Conservation (phyloP, 2,797 vertebrate genomes). For the Cygnus olor region DNA sequence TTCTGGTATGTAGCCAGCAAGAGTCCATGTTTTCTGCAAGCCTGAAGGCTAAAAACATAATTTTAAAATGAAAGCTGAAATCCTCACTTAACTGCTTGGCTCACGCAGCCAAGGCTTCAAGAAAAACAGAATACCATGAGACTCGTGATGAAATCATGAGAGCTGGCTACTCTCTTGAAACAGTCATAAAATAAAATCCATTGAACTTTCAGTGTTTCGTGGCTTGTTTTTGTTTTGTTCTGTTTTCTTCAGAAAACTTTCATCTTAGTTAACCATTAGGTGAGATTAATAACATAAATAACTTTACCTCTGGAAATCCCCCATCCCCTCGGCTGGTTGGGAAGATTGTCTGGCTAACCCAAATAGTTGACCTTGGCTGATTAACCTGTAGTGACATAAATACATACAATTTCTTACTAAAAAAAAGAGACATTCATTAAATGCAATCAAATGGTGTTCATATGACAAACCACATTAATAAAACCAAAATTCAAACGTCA, state of each 20-base stretch:
- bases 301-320: slow-evolving; percentile 79
- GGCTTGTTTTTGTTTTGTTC: background rate
- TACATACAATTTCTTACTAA: slow-evolving; percentile 41
- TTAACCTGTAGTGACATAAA: slow-evolving; percentile 74
- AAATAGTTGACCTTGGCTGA: slow-evolving; percentile 61
- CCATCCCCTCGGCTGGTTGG: slow-evolving; percentile 74
- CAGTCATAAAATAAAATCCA: slow-evolving; percentile 1
- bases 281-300: background rate
- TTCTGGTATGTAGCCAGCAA: slow-evolving; percentile 23
- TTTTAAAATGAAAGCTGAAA: slow-evolving; percentile 45
- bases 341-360: slow-evolving; percentile 73
- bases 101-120: slow-evolving; percentile 1
- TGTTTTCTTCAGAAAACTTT: background rate
- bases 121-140: slow-evolving; percentile 39
- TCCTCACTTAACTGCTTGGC: slow-evolving; percentile 7
- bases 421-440: background rate
- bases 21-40: background rate
- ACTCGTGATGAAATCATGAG: background rate
- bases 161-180: slow-evolving; percentile 25
- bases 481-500: background rate
- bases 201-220: background rate
- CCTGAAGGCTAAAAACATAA: background rate
- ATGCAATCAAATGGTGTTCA: background rate
- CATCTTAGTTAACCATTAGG: background rate
- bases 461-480: background rate